These are phyloP conservation scores for Tamias sibiricus DNA, from an alignment of 2,113 vertebrate species.

Conservation along the genomic window DNA sequence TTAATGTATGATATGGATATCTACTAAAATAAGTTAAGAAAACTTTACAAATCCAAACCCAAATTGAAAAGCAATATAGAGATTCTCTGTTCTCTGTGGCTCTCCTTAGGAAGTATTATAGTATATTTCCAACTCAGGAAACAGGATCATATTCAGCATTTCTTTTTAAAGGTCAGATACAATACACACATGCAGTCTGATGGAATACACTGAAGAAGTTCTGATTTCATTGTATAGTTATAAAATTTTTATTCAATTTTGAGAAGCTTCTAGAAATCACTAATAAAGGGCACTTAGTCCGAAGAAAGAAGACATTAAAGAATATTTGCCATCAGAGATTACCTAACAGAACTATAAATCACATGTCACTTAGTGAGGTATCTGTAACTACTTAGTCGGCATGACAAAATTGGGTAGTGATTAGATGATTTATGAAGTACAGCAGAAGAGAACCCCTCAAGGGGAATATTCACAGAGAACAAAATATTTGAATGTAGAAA, in stretches of 20 bases:
- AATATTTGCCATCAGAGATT: slow-evolving; percentile 67
- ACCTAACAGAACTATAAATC: slow-evolving; percentile 75
- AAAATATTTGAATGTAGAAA: slow-evolving; percentile 67
- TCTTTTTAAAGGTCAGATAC: not conserved
- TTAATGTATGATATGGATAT: not conserved
- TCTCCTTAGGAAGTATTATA: not conserved
- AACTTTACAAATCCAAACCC: not conserved
- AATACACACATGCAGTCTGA: not conserved
- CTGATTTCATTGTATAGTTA: not conserved
- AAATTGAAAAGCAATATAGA: not conserved
- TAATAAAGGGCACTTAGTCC: slow-evolving; percentile 11
- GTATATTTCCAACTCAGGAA: not conserved
- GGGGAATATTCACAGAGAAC: slow-evolving; percentile 78
- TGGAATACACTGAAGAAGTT: not conserved
- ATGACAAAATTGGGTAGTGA: slow-evolving; percentile 73
- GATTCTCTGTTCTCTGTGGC: not conserved
- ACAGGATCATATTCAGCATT: not conserved
- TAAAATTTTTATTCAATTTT: slow-evolving; percentile 4
- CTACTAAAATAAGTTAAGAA: not conserved
- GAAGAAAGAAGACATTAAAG: slow-evolving; percentile 39
- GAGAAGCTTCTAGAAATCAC: slow-evolving; percentile 47
- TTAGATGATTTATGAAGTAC: slow-evolving; percentile 81
- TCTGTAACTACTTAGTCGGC: slow-evolving; percentile 73
- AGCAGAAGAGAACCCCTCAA: slow-evolving; percentile 75
- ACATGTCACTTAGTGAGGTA: slow-evolving; percentile 67